A percentile compares a stretch with the other conserved stretches of the same genome.
Evolutionary conservation across 2,888 invertebrate species (phyloP).

Genomic region (Ariolimax columbianus): DNA sequence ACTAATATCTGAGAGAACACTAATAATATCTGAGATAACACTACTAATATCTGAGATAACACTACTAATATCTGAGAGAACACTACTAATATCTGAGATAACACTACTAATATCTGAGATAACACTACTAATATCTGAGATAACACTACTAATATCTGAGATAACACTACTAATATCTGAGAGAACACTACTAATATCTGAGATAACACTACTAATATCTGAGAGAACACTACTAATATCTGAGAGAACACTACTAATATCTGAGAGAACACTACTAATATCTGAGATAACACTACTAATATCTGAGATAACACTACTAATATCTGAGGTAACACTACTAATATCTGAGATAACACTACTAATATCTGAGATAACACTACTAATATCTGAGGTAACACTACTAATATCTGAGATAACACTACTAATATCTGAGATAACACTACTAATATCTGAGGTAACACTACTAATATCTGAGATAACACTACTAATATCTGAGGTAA

Average conservation of each 20-base stretch:
- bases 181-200: not conserved
- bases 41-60: not conserved
- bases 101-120: not conserved
- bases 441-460: no score
- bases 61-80: not conserved
- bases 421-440: no score
- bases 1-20: not conserved
- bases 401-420: no score
- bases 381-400: no score
- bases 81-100: not conserved
- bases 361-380: no score
- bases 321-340: no score
- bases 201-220: not conserved
- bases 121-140: not conserved
- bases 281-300: no score
- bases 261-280: no score
- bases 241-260: not conserved
- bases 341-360: no score
- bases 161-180: not conserved
- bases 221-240: not conserved
- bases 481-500: no score
- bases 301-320: no score
- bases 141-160: not conserved
- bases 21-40: not conserved
- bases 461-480: no score